Evolutionary conservation across 2,113 vertebrate genomes (phyloP), one percentile per base, ranked within the genome.

Genomic region (Zosterops hypoxanthus): DNA sequence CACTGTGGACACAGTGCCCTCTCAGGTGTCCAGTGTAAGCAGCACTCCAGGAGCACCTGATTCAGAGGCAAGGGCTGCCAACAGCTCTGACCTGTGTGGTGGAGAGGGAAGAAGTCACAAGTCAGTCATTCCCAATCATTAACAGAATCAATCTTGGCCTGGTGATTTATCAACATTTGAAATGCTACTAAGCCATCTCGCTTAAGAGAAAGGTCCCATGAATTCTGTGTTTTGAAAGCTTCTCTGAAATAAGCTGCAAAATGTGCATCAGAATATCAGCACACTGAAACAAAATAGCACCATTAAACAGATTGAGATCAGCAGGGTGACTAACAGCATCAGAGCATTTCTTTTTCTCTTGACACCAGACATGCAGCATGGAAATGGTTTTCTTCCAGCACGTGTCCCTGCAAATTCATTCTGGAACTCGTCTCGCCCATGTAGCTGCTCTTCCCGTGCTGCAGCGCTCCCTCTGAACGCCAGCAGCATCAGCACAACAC

Each of bases 401-500:
- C 1, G 2, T 26, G 23, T 59, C n/a, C 49, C 60, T 83, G 60
- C 53, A 81, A 93, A 90, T 59, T 47, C 53, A 57, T 7, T n/a
- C 85, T 42, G 49, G 44, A 92, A 79, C 8, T 6, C 1, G 0
- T 29, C 25, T 56, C 0, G 0, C 24, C 26, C 5, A 1, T 2
- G 1, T 14, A 70, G 55, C 60, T 80, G 59, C 64, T 86, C 41
- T 17, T 61, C 31, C 49, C 9, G 1, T 22, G 18, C 53, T 42
- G 34, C 44, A 68, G 55, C 0, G 0, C 28, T 93, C 66, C 31
- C 50, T 34, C 36, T n/a, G 46, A 82, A 61, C 0, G 0, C 29
- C 71, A 78, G 59, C 29, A 47, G 50, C 29, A 78, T 20, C 55
- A 55, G 34, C 18, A 42, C 76, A 73, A 82, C 14, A 13, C 63